Percentiles rank a stretch among this genome's conserved stretches.
Conservation (phyloP, 2,113 vertebrate species). For the Neodontobutis hainanensis region DNA sequence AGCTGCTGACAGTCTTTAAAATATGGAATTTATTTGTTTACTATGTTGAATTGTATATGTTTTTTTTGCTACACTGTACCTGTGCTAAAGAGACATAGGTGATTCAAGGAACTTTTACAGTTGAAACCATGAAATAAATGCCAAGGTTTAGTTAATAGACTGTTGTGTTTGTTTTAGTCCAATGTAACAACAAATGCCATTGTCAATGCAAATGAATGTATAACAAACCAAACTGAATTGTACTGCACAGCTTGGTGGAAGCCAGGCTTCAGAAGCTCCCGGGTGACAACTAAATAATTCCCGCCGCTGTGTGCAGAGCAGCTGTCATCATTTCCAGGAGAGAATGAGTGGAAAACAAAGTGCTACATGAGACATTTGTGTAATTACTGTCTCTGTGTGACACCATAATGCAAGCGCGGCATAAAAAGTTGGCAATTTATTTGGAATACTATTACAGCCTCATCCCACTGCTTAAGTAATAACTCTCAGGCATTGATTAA, state of each 20-base stretch:
- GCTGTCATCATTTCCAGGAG: constrained; percentile 26
- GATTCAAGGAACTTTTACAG: no score
- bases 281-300: constrained; percentile 2
- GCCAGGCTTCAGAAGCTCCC: background rate
- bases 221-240: background rate
- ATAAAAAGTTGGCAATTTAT: constrained; percentile 23
- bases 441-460: constrained; percentile 1
- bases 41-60: no score
- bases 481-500: constrained; percentile 1
- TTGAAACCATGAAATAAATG: no score
- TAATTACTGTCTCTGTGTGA: constrained; percentile 28
- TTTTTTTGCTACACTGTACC: no score
- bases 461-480: background rate
- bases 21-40: no score
- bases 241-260: background rate
- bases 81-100: no score
- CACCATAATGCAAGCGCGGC: constrained; percentile 1
- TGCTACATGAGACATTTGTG: constrained; percentile 30
- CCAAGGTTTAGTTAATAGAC: no score
- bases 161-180: no score
- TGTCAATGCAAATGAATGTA: background rate
- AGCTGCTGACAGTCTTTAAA: no score
- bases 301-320: background rate
- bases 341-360: constrained; percentile 31
- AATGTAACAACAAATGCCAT: no score